These are phyloP conservation scores for Muntiacus reevesi DNA, from an alignment of 2,113 vertebrate genomes.

Conservation along the genomic window DNA sequence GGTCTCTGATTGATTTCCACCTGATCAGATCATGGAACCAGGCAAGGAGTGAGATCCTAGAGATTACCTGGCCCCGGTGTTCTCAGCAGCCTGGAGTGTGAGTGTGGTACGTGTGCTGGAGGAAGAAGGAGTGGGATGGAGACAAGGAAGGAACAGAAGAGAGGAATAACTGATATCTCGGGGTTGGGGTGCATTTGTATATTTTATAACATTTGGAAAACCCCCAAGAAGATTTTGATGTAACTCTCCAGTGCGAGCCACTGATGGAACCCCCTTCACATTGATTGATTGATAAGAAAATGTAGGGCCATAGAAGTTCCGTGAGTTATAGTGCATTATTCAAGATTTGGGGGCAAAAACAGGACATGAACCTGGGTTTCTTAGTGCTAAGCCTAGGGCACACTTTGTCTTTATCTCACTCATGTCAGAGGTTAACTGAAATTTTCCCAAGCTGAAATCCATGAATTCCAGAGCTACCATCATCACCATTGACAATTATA, in stretches of 20 bases:
- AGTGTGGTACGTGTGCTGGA: fast-evolving
- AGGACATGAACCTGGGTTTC: not conserved
- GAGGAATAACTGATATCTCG: not conserved
- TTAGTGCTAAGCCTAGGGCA: not conserved
- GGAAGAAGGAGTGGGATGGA: not conserved
- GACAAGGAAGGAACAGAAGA: not conserved
- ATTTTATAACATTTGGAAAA: not conserved
- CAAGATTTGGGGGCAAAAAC: not conserved
- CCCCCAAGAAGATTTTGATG: not conserved
- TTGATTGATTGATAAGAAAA: not conserved
- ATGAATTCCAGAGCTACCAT: not conserved
- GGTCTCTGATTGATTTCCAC: not conserved
- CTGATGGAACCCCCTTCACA: not conserved
- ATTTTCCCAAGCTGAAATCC: not conserved
- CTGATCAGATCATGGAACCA: not conserved
- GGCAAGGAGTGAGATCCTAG: no score
- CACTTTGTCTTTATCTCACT: not conserved
- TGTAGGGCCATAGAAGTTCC: no score
- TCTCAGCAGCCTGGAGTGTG: not conserved
- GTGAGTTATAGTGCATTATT: not conserved
- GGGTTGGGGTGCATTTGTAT: not conserved
- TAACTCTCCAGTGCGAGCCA: not conserved
- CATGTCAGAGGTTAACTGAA: not conserved
- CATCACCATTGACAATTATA: not conserved
- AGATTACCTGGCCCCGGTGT: not conserved